Base-by-base conservation (phyloP, 2,113 vertebrate genomes). In the Macquaria ambigua region DNA sequence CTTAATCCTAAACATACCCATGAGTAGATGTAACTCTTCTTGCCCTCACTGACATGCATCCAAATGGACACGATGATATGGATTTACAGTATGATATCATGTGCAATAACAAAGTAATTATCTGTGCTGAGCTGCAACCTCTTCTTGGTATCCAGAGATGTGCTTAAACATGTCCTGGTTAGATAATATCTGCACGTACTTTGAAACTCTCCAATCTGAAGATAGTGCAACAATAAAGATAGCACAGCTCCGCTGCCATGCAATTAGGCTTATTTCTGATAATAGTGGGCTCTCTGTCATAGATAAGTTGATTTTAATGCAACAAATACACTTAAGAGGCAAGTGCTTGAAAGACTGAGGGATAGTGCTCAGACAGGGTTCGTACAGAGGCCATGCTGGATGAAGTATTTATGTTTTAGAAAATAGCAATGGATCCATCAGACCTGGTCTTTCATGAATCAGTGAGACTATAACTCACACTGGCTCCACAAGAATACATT, bases 221-320 rank as follows among this genome's bases (percentile, higher is more conserved):
- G 66, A 83, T 63, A 75, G 87, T 87, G 74, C 85, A 76, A 86
- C 85, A 91, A 90, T 93, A 93, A 93, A 93, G 93, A 94, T 94
- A 93, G 66, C 20, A 56, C 50, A 61, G 11, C 52, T 79, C 37
- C 2, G 18, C 74, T 88, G 79, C 50, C 48, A 67, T 85, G 81
- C 74, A 85, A 87, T 87, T 86, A 88, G 64, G 41, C 1, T 3
- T 72, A 89, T 84, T 81, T 39, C 84, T 86, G 86, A 82, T 88
- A 83, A 84, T 74, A 63, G 15, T 73, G 28, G 34, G 20, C 70
- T 66, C 23, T 52, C 18, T 61, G 71, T 76, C 20, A 25, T 6
- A 85, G 67, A 58, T 69, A 61, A 75, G 12, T 68, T 23, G 15
- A 31, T 55, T 70, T 74, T 74, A 89, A 90, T 86, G n/a, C 63